Conservation (phyloP, 2,888 invertebrate genomes). For the Noctua janthina region DNA sequence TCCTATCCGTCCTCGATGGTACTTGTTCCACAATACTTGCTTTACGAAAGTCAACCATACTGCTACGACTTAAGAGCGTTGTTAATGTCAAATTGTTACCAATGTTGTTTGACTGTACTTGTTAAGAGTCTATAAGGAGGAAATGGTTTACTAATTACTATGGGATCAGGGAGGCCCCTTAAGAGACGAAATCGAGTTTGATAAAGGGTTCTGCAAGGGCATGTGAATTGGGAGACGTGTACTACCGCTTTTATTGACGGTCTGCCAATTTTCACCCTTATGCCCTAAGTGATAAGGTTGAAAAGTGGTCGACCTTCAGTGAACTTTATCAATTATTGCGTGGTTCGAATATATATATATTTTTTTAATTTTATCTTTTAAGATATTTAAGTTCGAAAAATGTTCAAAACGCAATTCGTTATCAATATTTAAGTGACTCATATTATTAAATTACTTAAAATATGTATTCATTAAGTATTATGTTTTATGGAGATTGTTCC, state of each 20-base stretch:
- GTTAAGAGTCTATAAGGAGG: conserved; percentile 24
- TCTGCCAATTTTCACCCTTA: too few species aligned
- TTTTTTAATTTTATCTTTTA: background rate
- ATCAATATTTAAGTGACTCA: background rate
- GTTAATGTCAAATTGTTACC: background rate
- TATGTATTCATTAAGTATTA: background rate
- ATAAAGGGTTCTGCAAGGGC: conserved; percentile 13
- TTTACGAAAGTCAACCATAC: background rate
- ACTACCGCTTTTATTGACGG: too few species aligned
- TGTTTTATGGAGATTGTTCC: background rate
- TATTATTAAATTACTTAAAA: too few species aligned
- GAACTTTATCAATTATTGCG: background rate
- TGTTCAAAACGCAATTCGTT: background rate
- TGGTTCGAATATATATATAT: background rate
- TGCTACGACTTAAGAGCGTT: background rate
- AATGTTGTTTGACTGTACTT: conserved; percentile 18
- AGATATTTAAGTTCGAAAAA: background rate
- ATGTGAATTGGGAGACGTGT: background rate
- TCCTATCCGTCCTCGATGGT: conserved; percentile 35
- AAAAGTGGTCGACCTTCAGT: too few species aligned
- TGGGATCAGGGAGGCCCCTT: conserved; percentile 23
- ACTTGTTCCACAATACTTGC: background rate
- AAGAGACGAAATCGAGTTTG: conserved; percentile 23
- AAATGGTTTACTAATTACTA: conserved; percentile 53
- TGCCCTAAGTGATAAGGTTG: too few species aligned